Evolutionary conservation across 2,113 vertebrate genomes (phyloP), one percentile per base, ranked within the genome.

Genomic region (Eulacestoma nigropectus): DNA sequence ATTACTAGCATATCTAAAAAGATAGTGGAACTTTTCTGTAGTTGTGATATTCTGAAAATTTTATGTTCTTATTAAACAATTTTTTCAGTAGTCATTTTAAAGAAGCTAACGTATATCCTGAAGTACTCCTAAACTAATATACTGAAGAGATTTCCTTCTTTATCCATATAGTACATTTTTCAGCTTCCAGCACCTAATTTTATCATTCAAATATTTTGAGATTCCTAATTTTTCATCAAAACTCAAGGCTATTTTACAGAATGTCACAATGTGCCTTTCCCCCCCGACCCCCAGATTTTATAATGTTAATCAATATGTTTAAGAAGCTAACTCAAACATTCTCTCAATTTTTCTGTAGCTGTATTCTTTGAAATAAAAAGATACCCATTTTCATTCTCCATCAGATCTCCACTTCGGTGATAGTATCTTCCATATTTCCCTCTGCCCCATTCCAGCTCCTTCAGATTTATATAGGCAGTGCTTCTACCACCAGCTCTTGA

Each of bases 241-340:
- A 52, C 11, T 6, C n/a, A 37, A 27, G 18, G 33, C 23, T 75
- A 22, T 44, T 87, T 87, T 78, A 75, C 29, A 75, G 39, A 84
- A 74, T 37, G 7, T 22, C 13, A 47, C 12, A 3, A 47, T 19
- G 8, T n/a, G 12, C 35, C 20, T 30, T 52, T 18, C 12, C 17
- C 10, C 16, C 1, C 10, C 4, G 1, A 0, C 9, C 21, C 20
- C 4, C 5, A 13, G 17, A 62, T 57, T 87, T 69, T 32, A 37
- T 84, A 73, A 77, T n/a, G n/a, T n/a, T n/a, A 56, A 70, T 26
- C n/a, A 49, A 20, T 78, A 41, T 50, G 62, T 84, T 49, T 81
- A 60, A 80, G 57, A 81, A 68, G 18, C 3, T 27, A 52, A 26
- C 5, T 46, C 14, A 75, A 55, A 70, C 19, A 42, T 70, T 84